These are phyloP conservation scores for Orthosia cruda DNA, from an alignment of 2,888 invertebrate species.

Conservation along the genomic window DNA sequence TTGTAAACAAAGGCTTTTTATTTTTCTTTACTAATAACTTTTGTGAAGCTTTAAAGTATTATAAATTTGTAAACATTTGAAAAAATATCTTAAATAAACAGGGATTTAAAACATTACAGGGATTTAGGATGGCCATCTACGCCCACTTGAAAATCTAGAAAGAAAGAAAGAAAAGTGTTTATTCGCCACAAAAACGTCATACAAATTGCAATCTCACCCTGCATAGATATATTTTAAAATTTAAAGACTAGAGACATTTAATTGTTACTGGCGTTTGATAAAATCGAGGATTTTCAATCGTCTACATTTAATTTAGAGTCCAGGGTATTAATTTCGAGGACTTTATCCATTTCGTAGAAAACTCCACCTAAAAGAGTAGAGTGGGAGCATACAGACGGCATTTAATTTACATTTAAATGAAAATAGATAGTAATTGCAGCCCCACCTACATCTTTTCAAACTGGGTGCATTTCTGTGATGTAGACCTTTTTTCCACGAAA, in stretches of 20 bases:
- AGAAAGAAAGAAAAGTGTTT: no score
- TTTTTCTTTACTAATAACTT: slow-evolving; percentile 3
- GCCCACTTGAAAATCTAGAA: no score
- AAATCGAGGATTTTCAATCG: background rate
- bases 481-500: background rate
- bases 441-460: background rate
- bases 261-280: background rate
- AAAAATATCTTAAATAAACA: background rate
- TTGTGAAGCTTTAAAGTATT: slow-evolving; percentile 11
- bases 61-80: background rate
- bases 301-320: background rate
- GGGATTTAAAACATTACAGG: no score
- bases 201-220: no score
- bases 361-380: no score
- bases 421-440: background rate
- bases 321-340: background rate
- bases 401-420: slow-evolving; percentile 32
- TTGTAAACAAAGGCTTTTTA: background rate
- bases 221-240: no score
- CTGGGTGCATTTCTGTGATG: background rate
- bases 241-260: background rate
- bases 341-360: background rate
- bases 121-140: no score
- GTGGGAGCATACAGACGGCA: background rate
- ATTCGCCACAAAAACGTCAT: no score